These are phyloP conservation scores for Chitala chitala DNA, from an alignment of 2,113 vertebrate genomes.

Conservation along the genomic window DNA sequence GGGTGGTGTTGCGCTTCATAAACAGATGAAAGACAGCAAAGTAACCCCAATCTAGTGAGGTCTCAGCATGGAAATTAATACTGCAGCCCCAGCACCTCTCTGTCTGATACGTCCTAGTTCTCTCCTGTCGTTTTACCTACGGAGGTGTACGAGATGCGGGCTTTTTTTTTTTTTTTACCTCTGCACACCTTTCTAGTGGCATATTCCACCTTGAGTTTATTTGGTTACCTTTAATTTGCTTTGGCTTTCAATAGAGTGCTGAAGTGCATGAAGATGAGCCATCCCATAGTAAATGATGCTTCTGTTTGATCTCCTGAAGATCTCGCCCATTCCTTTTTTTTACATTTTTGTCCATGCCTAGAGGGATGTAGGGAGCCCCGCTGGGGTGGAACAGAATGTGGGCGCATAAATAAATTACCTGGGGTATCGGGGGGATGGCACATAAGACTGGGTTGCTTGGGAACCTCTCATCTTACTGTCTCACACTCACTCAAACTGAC, in stretches of 20 bases:
- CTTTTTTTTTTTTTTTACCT: background rate
- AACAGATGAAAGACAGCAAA: background rate
- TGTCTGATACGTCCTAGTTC: background rate
- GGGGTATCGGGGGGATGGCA: background rate
- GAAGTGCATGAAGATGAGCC: background rate
- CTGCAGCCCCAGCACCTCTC: background rate
- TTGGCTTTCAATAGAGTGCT: background rate
- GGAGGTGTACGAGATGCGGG: background rate
- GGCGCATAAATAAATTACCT: constrained; percentile 2
- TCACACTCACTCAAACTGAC: constrained; percentile 1
- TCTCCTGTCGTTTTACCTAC: background rate
- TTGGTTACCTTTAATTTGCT: constrained; percentile 5
- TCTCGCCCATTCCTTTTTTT: background rate
- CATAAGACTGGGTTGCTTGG: background rate
- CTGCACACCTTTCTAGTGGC: background rate
- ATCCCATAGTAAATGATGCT: background rate
- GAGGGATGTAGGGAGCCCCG: constrained; percentile 6
- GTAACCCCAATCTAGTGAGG: too few relatives aligned
- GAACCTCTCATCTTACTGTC: background rate
- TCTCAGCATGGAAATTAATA: background rate
- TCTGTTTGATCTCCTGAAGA: constrained; percentile 9
- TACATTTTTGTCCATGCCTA: constrained; percentile 4
- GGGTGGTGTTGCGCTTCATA: background rate
- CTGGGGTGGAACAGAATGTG: constrained; percentile 12
- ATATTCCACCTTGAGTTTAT: constrained; percentile 5